These are phyloP conservation scores for Pammene aurita DNA, from an alignment of 2,888 invertebrate genomes.

Conservation along the genomic window DNA sequence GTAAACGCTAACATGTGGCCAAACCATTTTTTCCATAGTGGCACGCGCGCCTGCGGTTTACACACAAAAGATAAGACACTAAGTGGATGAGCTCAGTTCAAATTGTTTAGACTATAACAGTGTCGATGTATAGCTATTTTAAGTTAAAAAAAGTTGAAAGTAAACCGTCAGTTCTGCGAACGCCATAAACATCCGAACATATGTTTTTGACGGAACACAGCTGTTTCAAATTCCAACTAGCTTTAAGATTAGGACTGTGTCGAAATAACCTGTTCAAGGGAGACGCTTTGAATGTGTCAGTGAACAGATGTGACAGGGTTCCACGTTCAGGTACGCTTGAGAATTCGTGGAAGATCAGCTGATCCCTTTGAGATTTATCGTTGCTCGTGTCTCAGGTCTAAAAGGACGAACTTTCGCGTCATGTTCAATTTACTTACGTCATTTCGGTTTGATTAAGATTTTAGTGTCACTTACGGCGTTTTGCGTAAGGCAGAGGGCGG, in stretches of 20 bases:
- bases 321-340: background rate
- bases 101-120: no score
- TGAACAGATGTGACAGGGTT: background rate
- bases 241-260: background rate
- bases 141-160: background rate
- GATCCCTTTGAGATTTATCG: background rate
- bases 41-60: no score
- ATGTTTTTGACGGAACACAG: constrained; percentile 2
- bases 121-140: background rate
- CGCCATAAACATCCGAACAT: background rate
- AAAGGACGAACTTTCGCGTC: background rate
- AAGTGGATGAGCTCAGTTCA: no score
- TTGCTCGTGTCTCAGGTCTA: background rate
- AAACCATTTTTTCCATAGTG: no score
- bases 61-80: no score
- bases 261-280: background rate
- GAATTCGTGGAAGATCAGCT: constrained; percentile 5
- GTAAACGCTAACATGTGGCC: no score
- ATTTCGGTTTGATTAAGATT: background rate
- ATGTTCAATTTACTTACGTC: background rate
- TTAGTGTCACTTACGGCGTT: background rate
- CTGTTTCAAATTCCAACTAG: background rate
- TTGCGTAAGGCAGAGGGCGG: background rate
- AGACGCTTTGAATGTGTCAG: background rate
- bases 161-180: constrained; percentile 1